phyloP scores from a whole-genome alignment of 2,888 invertebrate genomes.

The Agonopterix heracliana region DNA sequence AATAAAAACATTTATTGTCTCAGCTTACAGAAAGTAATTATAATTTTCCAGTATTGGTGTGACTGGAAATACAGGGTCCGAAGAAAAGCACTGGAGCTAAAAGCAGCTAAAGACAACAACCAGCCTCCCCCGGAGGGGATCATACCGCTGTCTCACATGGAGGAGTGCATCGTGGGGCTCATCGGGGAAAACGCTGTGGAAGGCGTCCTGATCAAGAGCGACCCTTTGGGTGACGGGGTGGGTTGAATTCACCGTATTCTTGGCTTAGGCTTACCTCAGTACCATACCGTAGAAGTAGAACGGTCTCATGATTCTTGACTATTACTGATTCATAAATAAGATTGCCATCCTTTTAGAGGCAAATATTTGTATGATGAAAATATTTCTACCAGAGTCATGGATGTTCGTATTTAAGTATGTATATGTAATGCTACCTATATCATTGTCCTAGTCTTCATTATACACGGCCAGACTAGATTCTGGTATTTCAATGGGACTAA shows the following conservation, averaged over 20 bases:
- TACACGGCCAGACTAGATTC: no score
- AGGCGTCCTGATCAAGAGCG: slow-evolving; percentile 37
- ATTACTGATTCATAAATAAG: no score
- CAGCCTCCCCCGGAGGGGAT: slow-evolving; percentile 32
- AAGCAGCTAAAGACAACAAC: slow-evolving; percentile 32
- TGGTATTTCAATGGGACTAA: no score
- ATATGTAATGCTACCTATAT: no score
- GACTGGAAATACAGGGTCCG: slow-evolving; percentile 55
- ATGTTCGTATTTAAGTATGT: no score
- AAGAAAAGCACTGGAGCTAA: slow-evolving; percentile 43
- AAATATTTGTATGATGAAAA: no score
- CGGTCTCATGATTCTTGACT: no score
- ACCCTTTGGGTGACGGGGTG: slow-evolving; percentile 39
- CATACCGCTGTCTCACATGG: slow-evolving; percentile 34
- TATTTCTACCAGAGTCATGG: no score
- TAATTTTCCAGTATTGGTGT: slow-evolving; percentile 47
- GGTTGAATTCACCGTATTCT: background rate
- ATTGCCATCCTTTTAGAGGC: no score
- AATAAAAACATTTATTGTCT: no score
- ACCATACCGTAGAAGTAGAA: background rate
- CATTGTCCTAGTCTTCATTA: no score
- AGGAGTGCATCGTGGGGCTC: slow-evolving; percentile 39
- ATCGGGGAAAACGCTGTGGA: slow-evolving; percentile 41
- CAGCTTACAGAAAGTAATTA: no score
- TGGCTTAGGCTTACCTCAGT: slow-evolving; percentile 3